phyloP scores from a whole-genome alignment of 2,797 vertebrate genomes.

The Selene dorsalis region DNA sequence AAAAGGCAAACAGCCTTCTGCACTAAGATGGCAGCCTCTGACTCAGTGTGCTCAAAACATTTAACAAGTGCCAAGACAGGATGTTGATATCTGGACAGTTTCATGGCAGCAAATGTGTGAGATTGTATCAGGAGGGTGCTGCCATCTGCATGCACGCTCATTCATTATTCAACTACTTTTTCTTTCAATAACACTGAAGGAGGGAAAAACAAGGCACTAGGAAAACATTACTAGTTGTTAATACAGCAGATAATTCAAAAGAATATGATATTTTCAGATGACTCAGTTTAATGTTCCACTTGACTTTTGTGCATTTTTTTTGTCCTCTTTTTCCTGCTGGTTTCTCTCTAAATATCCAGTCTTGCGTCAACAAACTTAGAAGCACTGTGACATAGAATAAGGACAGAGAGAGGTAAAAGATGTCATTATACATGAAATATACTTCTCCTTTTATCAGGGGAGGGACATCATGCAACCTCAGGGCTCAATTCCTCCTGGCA shows the following conservation, averaged over 20 bases:
- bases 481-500: constrained; percentile 62
- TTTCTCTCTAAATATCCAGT: constrained; percentile 1
- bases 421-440: constrained; percentile 54
- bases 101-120: constrained; percentile 37
- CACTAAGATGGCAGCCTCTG: neutral
- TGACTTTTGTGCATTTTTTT: neutral
- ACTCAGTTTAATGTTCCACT: constrained; percentile 1
- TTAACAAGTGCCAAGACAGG: constrained; percentile 25
- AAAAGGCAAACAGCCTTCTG: constrained; percentile 28
- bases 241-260: constrained; percentile 4
- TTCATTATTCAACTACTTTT: constrained; percentile 54
- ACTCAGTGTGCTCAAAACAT: constrained; percentile 28
- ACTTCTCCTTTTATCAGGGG: constrained; percentile 39
- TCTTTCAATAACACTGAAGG: constrained; percentile 26
- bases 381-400: constrained; percentile 26
- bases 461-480: constrained; percentile 54
- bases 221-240: constrained; percentile 10
- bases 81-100: constrained; percentile 47
- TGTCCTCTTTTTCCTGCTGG: neutral
- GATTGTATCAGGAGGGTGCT: constrained; percentile 45
- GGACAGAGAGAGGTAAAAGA: constrained; percentile 47
- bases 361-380: constrained; percentile 13
- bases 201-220: neutral
- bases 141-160: constrained; percentile 49
- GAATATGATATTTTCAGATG: constrained; percentile 2